phyloP scores from a whole-genome alignment of 2,797 vertebrate genomes.

The Sebastes goodei region DNA sequence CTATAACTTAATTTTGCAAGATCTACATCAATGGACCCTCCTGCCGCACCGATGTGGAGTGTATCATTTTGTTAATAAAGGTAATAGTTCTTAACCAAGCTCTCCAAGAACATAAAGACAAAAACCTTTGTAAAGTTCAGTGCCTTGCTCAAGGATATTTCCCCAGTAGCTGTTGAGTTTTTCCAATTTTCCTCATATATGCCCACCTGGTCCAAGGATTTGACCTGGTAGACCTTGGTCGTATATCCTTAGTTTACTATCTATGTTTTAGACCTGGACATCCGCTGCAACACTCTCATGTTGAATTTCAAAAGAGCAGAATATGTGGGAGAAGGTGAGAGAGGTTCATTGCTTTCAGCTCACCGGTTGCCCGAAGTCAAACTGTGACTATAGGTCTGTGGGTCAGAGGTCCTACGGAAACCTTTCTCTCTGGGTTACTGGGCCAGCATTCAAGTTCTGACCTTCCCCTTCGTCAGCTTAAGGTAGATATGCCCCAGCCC shows the following conservation, averaged over 20 bases:
- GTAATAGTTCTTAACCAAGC: background rate
- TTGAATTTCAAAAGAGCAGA: slow-evolving; percentile 55
- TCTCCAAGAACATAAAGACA: background rate
- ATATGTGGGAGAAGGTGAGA: slow-evolving; percentile 12
- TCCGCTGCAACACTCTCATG: slow-evolving; percentile 50
- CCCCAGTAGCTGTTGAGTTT: background rate
- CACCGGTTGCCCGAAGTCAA: background rate
- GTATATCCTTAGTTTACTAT: slow-evolving; percentile 16
- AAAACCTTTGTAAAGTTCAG: background rate
- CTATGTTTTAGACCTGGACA: slow-evolving; percentile 37
- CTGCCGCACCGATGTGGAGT: background rate
- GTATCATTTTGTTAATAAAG: background rate
- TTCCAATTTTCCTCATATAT: background rate
- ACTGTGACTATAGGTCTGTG: slow-evolving; percentile 16
- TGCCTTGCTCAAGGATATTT: background rate
- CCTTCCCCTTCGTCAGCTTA: slow-evolving; percentile 57
- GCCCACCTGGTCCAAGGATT: background rate
- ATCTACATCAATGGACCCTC: rapidly evolving
- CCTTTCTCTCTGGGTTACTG: slow-evolving; percentile 39
- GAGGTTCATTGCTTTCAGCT: slow-evolving; percentile 4
- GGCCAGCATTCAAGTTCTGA: slow-evolving; percentile 46
- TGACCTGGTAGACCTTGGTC: slow-evolving; percentile 30
- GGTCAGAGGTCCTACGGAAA: slow-evolving; percentile 30
- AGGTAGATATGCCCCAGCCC: slow-evolving; percentile 23
- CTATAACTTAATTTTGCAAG: background rate